phyloP scores from a whole-genome alignment of 2,797 vertebrate species.

The Sylvia borin region DNA sequence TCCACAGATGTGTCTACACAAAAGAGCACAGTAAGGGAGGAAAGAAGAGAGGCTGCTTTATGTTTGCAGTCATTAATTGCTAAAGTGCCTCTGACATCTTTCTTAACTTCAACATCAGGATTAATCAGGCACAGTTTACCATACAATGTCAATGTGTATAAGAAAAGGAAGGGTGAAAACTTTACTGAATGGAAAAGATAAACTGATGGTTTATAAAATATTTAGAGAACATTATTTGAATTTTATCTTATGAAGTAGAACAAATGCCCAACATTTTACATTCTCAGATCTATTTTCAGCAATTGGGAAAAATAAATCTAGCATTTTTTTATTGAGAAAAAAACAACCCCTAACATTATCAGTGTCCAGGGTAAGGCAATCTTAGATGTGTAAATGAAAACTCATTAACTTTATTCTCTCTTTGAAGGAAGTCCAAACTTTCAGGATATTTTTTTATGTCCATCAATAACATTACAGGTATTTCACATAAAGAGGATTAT shows the following conservation, averaged over 20 bases:
- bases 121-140: neutral
- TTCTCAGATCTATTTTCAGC: neutral
- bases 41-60: neutral
- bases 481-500: neutral
- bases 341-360: neutral
- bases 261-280: neutral
- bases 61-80: neutral
- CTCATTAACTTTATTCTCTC: neutral
- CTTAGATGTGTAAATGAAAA: neutral
- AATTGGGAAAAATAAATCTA: neutral
- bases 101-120: neutral
- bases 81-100: neutral
- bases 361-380: neutral
- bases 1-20: neutral
- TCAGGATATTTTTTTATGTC: neutral
- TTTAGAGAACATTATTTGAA: neutral
- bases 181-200: neutral
- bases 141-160: rapidly evolving
- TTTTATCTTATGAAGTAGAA: neutral
- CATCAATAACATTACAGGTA: neutral
- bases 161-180: neutral
- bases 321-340: neutral
- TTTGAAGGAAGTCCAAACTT: neutral
- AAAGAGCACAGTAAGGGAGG: neutral
- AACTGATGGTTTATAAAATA: neutral